Evolutionary conservation across 2,113 vertebrate species (phyloP), one percentile per base, ranked within the genome.

Genomic region (Isichthys henryi): DNA sequence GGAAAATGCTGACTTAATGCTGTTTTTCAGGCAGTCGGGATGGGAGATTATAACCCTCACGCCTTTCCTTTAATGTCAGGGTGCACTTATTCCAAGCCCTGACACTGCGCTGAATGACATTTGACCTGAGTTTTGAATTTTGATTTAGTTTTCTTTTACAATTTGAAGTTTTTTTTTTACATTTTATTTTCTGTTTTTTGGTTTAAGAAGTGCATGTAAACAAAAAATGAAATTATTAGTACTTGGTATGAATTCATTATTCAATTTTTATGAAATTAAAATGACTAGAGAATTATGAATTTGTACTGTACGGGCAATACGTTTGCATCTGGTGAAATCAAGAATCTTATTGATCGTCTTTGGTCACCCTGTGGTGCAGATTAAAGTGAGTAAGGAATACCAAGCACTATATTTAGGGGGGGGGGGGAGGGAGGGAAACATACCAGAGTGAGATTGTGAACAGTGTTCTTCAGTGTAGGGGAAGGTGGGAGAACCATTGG

Each of bases 351-450:
- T 58, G 52, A 27, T 62, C n/a, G 10, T 58, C 84, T n/a, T 56
- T 62, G 39, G 46, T 50, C 89, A 52, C 89, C 89, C 74, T 90
- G 91, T 89, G 88, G 85, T 88, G 89, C 66, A 88, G 90, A 91
- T 92, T 94, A 91, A 93, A 94, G 92, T 86, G 92, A 92, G 93
- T 91, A 90, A 90, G 91, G 90, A 93, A 90, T 91, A 90, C 90
- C 77, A 90, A 49, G 90, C 89, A 77, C 94, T 96, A 96, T 96
- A 95, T 96, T 94, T 95, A 95, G 95, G 92, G 88, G 89, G 89
- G 88, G 88, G 53, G 19, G 48, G 92, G 39, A 39, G 88, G 88
- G 53, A 5, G 48, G 92, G 39, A 39, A 39, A 39, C 39, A 39
- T 39, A 91, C 92, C 88, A 89, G 90, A 90, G 91, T 92, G 91